A percentile compares a stretch with the other conserved stretches of the same genome.
Conservation (phyloP, 2,888 invertebrate species). For the Drosophila atripex region DNA sequence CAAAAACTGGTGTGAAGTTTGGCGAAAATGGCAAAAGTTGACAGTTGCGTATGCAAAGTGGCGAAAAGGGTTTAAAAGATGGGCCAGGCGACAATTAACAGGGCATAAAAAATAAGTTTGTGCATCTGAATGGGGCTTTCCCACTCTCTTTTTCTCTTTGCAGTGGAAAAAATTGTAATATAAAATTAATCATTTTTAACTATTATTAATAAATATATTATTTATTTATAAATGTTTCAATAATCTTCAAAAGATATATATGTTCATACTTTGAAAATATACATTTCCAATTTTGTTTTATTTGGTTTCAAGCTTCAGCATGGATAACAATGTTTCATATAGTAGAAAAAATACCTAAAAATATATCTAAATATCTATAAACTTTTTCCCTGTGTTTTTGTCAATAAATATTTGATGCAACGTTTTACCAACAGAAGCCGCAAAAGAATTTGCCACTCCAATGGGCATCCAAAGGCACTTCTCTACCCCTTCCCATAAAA, state of each 20-base stretch:
- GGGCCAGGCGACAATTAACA: conserved; percentile 56
- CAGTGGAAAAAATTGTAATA: neutral
- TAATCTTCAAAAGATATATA: neutral
- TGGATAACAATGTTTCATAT: too few relatives aligned
- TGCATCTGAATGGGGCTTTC: conserved; percentile 44
- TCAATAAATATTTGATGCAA: conserved; percentile 46
- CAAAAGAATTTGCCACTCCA: conserved; percentile 72
- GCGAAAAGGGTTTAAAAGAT: conserved; percentile 14
- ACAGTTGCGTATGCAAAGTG: conserved; percentile 70
- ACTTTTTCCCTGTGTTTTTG: conserved; percentile 20
- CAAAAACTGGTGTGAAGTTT: conserved; percentile 63
- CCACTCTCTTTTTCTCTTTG: neutral
- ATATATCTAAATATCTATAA: neutral
- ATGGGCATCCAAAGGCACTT: conserved; percentile 66
- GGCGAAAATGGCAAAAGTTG: conserved; percentile 72
- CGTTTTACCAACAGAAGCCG: conserved; percentile 38
- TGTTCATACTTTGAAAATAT: too few relatives aligned
- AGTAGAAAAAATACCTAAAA: too few relatives aligned
- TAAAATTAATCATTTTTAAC: too few relatives aligned
- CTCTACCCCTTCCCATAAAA: conserved; percentile 22
- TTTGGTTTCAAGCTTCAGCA: too few relatives aligned
- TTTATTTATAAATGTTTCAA: neutral
- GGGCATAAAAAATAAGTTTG: conserved; percentile 66
- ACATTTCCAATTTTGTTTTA: too few relatives aligned
- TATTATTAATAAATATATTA: too few relatives aligned